Conservation (phyloP, 2,113 vertebrate genomes). For the Mustelus asterias region DNA sequence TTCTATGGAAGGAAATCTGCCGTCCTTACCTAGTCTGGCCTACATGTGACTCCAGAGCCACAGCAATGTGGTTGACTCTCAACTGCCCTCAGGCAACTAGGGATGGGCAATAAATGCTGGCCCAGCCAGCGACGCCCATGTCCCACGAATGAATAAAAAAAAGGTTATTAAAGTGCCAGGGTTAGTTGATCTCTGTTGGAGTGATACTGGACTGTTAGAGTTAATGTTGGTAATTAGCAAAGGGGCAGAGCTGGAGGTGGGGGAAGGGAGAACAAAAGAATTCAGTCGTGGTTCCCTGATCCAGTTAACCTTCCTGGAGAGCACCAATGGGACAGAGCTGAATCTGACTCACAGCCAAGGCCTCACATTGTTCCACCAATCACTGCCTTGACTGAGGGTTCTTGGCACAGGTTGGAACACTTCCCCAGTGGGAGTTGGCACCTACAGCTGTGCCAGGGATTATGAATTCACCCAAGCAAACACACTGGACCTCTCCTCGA, state of each 20-base stretch:
- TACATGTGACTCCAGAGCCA: too few relatives aligned
- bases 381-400: not conserved
- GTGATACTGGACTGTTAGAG: not conserved
- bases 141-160: too few relatives aligned
- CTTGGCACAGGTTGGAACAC: not conserved
- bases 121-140: too few relatives aligned
- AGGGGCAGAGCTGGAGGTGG: not conserved
- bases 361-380: not conserved
- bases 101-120: too few relatives aligned
- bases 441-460: not conserved
- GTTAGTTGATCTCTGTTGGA: not conserved
- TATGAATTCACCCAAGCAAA: not conserved
- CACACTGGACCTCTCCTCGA: not conserved
- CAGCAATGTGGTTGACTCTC: too few relatives aligned
- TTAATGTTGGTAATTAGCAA: not conserved
- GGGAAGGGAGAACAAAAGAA: not conserved
- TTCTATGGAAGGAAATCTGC: too few relatives aligned
- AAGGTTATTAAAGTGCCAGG: not conserved
- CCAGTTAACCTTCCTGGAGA: not conserved
- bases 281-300: not conserved
- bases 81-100: too few relatives aligned
- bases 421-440: too few relatives aligned
- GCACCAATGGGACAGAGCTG: not conserved
- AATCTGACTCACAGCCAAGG: not conserved
- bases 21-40: too few relatives aligned